A percentile compares a stretch with the other conserved stretches of the same genome.
phyloP scores from a whole-genome alignment of 2,797 vertebrate genomes.

The Oceanodroma leucorhoa region DNA sequence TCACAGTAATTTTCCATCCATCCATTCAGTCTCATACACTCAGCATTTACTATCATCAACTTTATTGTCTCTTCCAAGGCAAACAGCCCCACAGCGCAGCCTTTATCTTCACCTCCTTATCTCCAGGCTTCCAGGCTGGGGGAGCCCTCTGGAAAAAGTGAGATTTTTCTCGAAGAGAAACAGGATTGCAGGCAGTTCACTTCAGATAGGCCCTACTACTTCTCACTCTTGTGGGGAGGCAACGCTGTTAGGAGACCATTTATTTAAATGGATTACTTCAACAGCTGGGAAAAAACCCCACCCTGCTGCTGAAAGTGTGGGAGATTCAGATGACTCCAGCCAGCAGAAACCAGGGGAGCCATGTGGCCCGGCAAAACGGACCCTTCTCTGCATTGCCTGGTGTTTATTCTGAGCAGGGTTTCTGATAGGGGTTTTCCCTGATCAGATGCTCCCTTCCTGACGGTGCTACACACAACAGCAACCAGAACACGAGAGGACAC shows the following conservation, averaged over 20 bases:
- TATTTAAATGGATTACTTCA: neutral
- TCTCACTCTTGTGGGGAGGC: neutral
- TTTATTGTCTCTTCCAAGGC: constrained; percentile 65
- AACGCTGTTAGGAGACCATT: neutral
- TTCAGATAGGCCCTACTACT: constrained; percentile 33
- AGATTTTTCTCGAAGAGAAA: constrained; percentile 55
- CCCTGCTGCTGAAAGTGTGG: neutral
- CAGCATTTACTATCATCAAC: constrained; percentile 61
- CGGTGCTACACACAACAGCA: neutral
- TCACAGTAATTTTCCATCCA: constrained; percentile 62
- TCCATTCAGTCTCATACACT: constrained; percentile 52
- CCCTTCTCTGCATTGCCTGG: neutral
- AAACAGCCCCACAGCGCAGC: constrained; percentile 38
- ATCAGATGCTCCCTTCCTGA: neutral
- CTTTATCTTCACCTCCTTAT: constrained; percentile 56
- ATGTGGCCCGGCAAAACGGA: neutral
- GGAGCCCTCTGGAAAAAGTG: constrained; percentile 62
- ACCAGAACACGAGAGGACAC: rapidly evolving
- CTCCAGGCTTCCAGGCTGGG: constrained; percentile 62
- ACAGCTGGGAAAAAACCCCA: neutral
- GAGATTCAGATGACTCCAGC: neutral
- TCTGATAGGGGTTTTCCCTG: neutral
- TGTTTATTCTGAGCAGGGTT: neutral
- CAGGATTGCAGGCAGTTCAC: neutral
- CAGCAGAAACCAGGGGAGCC: neutral